Evolutionary conservation across 1,140 invertebrate genomes (phyloP).

Genomic region (Cyclargus thomasi): DNA sequence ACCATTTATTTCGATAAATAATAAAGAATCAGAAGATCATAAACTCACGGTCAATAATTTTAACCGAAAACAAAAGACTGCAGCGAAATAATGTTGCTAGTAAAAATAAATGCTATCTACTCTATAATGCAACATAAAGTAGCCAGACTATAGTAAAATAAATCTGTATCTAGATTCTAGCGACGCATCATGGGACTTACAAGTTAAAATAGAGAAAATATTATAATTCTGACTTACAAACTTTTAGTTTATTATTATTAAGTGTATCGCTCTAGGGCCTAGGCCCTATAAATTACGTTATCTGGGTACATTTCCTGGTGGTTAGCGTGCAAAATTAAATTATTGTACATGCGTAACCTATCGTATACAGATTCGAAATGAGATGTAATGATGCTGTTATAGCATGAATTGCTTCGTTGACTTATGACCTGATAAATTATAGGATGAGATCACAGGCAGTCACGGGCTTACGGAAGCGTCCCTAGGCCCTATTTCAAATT

Average conservation of each 20-base stretch:
- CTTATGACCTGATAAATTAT: constrained; percentile 19
- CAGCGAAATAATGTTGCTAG: no score
- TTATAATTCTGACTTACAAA: no score
- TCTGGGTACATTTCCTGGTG: constrained; percentile 13
- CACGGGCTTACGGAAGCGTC: not conserved
- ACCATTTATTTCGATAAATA: no score
- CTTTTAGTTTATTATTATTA: not conserved
- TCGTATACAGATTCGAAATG: constrained; percentile 16
- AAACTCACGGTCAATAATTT: no score
- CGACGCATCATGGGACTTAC: no score
- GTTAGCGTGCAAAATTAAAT: constrained; percentile 21
- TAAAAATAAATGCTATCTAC: no score
- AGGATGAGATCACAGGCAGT: not conserved
- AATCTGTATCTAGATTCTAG: no score
- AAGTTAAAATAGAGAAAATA: no score
- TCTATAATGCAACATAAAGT: no score
- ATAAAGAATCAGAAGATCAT: no score
- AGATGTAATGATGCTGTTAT: constrained; percentile 19
- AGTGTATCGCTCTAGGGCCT: constrained; percentile 16
- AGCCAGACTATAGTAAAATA: no score
- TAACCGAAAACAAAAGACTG: no score
- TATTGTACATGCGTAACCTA: constrained; percentile 16
- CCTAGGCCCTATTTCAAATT: not conserved
- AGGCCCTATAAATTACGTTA: constrained; percentile 13
- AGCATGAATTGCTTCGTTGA: constrained; percentile 17